A percentile compares a stretch with the other conserved stretches of the same genome.
These are phyloP conservation scores for Syrista parreyssii DNA, from an alignment of 2,888 invertebrate species.

Conservation along the genomic window DNA sequence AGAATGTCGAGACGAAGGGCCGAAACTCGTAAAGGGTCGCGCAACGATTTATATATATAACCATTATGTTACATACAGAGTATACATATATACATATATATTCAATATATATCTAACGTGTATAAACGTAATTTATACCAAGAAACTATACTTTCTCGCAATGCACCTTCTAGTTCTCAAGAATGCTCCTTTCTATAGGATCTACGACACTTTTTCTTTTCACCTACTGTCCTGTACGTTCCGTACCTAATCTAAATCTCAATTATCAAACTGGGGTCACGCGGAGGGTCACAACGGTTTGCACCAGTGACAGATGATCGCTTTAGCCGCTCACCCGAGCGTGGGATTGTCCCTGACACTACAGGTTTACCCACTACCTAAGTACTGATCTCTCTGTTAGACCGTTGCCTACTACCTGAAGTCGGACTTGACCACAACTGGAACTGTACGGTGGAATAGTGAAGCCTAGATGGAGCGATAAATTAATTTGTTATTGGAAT, in stretches of 20 bases:
- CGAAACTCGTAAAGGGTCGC: not conserved
- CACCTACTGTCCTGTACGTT: not conserved
- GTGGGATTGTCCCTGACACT: conserved; percentile 22
- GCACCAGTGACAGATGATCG: conserved; percentile 16
- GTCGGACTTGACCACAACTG: not conserved
- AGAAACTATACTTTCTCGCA: not conserved
- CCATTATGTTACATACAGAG: not conserved
- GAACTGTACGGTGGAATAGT: not conserved
- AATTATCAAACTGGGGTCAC: not conserved
- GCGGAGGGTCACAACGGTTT: not conserved
- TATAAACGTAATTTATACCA: not conserved
- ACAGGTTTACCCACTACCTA: not conserved
- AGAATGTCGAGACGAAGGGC: not conserved
- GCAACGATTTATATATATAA: not conserved
- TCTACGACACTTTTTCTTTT: not conserved
- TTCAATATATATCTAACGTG: not conserved
- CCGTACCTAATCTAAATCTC: not conserved
- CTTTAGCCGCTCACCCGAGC: conserved; percentile 18
- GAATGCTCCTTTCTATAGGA: not conserved
- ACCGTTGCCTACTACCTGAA: not conserved
- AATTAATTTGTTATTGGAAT: not conserved
- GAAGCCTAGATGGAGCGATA: not conserved
- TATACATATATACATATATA: no score
- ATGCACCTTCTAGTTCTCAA: not conserved
- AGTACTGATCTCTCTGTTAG: not conserved